phyloP scores from a whole-genome alignment of 2,888 invertebrate species.

The Trachelus stipa region DNA sequence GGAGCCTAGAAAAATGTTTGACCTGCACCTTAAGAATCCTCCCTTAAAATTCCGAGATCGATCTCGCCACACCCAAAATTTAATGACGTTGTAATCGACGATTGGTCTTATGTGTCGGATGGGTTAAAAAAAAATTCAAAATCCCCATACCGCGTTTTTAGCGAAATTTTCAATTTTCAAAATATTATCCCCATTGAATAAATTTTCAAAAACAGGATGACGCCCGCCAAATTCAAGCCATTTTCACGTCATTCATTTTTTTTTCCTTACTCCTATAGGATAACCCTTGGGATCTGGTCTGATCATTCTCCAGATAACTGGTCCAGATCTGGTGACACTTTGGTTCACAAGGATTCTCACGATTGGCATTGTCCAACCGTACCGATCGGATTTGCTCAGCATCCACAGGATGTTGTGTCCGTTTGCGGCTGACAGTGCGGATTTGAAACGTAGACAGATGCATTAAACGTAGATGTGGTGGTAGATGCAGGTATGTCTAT shows the following conservation, averaged over 20 bases:
- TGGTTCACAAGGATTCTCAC: background rate
- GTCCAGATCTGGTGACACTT: background rate
- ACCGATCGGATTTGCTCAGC: conserved; percentile 49
- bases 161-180: background rate
- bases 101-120: background rate
- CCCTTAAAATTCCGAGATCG: background rate
- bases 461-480: background rate
- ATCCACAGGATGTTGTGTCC: conserved; percentile 3
- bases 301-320: background rate
- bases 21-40: background rate
- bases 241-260: conserved; percentile 45
- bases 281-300: background rate
- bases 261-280: background rate
- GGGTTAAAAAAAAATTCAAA: background rate
- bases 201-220: conserved; percentile 41
- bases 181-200: background rate
- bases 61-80: background rate
- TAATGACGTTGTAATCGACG: background rate
- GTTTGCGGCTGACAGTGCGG: background rate
- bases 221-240: conserved; percentile 36
- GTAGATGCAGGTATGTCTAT: conserved; percentile 8
- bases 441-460: background rate
- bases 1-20: background rate
- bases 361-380: conserved; percentile 29
- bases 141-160: background rate